phyloP scores from a whole-genome alignment of 2,888 invertebrate genomes.

The Lasius fuliginosus region DNA sequence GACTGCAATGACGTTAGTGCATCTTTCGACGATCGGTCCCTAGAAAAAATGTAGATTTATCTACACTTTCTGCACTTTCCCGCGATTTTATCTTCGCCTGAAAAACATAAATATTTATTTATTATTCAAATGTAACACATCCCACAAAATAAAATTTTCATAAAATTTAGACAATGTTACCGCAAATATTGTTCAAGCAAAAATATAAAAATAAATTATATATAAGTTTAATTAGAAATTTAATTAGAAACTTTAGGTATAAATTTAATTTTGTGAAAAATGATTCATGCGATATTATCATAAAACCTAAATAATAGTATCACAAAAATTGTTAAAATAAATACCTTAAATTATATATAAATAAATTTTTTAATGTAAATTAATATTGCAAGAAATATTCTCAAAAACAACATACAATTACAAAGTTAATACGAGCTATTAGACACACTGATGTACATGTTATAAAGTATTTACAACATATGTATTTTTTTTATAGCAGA shows the following conservation, averaged over 20 bases:
- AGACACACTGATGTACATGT: not conserved
- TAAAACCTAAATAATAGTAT: not conserved
- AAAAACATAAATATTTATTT: constrained; percentile 7
- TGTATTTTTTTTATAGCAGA: too few relatives aligned
- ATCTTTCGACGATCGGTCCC: not conserved
- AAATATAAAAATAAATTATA: not conserved
- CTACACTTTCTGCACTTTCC: constrained; percentile 4
- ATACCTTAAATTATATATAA: not conserved
- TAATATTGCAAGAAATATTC: not conserved
- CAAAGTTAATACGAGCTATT: not conserved
- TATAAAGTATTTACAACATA: too few relatives aligned
- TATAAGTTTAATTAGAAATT: not conserved
- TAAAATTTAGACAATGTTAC: not conserved
- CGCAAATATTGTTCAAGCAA: not conserved
- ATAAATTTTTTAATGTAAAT: not conserved
- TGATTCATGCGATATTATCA: not conserved
- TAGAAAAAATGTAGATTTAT: constrained; percentile 12
- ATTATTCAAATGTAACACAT: not conserved
- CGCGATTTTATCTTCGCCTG: not conserved
- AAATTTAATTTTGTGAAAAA: not conserved
- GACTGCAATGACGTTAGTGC: not conserved
- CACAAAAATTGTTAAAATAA: not conserved
- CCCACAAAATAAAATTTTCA: not conserved
- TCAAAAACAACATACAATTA: not conserved
- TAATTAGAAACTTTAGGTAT: not conserved